Evolutionary conservation across 2,888 invertebrate genomes (phyloP), one percentile per base, ranked within the genome.

Genomic region (Drosophila kokeensis): DNA sequence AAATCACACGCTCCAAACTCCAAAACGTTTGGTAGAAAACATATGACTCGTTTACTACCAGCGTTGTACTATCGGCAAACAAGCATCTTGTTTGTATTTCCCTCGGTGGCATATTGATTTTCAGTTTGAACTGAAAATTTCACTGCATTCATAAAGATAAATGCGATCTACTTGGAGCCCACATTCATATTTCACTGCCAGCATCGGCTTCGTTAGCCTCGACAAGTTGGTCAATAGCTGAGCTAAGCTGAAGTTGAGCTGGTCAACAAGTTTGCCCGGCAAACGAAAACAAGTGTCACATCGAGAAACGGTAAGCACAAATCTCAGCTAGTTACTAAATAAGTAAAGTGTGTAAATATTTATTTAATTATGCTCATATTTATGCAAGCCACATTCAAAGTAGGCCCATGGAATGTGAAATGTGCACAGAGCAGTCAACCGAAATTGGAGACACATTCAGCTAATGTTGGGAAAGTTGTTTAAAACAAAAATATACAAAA

Each of bases 291-390:
- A 87, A 84, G 89, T 85, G 85, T 85, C 85, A 81, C 83, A 89
- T 78, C 61, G 63, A 79, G 34, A 57, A 80, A 80, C 79, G 58
- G 84, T 82, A 62, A 72, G 70, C 82, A 71, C 63, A 59, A 76
- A 78, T 64, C 77, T 69, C 81, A 73, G 78, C 65, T 55, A 77
- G 81, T 73, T 68, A 81, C 81, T 78, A 70, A 68, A 71, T 77
- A 85, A 79, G 74, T 71, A 85, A 87, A 87, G 75, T 89, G 86
- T 66, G 86, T 88, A 88, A 85, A 85, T 85, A 87, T 85, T 85
- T 85, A 62, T 81, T 85, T 85, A 89, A 85, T 85, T 89, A 85
- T 89, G 88, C 86, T 85, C 76, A 89, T 89, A 82, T 89, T 89
- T 76, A 79, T 89, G 85, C 76, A 71, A 76, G 71, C 67, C 80